These are phyloP conservation scores for Meda fulgida DNA, from an alignment of 2,797 vertebrate genomes.

Conservation along the genomic window DNA sequence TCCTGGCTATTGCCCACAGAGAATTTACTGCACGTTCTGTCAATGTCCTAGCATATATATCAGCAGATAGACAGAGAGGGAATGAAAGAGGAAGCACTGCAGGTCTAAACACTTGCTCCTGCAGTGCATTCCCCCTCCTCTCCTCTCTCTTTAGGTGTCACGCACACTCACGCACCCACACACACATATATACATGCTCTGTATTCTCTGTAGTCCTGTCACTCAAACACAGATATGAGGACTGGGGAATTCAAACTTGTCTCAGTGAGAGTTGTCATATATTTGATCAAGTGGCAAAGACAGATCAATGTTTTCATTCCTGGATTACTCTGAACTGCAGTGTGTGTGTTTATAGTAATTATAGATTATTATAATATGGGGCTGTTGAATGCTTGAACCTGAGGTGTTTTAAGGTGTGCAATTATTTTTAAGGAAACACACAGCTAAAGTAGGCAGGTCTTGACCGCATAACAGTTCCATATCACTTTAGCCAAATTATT, in stretches of 20 bases:
- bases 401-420: neutral
- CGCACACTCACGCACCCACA: slow-evolving; percentile 14
- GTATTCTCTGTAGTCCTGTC: slow-evolving; percentile 11
- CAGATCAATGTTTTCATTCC: slow-evolving; percentile 24
- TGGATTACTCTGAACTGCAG: slow-evolving; percentile 37
- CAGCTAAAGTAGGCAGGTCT: neutral
- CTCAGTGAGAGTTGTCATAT: slow-evolving; percentile 2
- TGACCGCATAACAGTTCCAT: neutral
- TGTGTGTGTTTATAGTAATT: slow-evolving; percentile 59
- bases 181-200: neutral
- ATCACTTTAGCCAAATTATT: neutral
- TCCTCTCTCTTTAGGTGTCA: slow-evolving; percentile 50
- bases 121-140: slow-evolving; percentile 60
- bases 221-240: slow-evolving; percentile 33
- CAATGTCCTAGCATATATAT: slow-evolving; percentile 38
- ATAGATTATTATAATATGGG: neutral
- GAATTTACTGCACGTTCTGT: slow-evolving; percentile 53
- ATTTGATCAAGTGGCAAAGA: slow-evolving; percentile 19
- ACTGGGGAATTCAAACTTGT: slow-evolving; percentile 7
- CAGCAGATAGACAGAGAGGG: slow-evolving; percentile 42
- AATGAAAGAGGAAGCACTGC: slow-evolving; percentile 54
- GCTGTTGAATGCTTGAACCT: neutral
- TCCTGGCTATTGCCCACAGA: slow-evolving; percentile 37
- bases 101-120: slow-evolving; percentile 62
- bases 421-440: neutral